Conservation (phyloP, 1,140 invertebrate genomes). For the Tetranychus cinnabarinus region DNA sequence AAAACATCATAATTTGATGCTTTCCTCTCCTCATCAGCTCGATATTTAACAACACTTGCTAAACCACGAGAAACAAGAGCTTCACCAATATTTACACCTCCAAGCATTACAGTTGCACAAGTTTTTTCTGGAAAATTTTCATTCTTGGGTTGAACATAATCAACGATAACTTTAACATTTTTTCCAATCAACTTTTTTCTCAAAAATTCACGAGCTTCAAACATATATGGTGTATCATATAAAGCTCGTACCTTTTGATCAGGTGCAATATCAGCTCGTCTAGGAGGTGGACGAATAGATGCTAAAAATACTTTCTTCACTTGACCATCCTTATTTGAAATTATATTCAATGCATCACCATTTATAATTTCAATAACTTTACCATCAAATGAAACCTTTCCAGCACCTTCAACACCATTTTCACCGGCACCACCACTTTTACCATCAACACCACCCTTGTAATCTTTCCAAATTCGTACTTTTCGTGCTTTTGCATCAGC, state of each 20-base stretch:
- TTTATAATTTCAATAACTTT: constrained; percentile 78
- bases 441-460: constrained; percentile 15
- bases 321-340: constrained; percentile 40
- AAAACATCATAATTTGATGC: constrained; percentile 80
- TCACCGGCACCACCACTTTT: background rate
- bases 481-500: constrained; percentile 63
- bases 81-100: constrained; percentile 61
- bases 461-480: constrained; percentile 69
- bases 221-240: constrained; percentile 95
- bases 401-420: constrained; percentile 28
- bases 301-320: constrained; percentile 83
- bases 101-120: constrained; percentile 58
- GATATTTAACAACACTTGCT: constrained; percentile 71
- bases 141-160: constrained; percentile 84
- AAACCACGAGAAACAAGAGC: constrained; percentile 73
- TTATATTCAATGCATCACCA: constrained; percentile 72
- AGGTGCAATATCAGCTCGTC: background rate
- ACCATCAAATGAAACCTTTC: constrained; percentile 51
- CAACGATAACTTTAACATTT: constrained; percentile 65
- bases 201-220: constrained; percentile 86
- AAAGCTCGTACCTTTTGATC: constrained; percentile 41
- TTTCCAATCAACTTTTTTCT: constrained; percentile 90
- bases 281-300: constrained; percentile 54
- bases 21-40: constrained; percentile 84
- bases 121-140: constrained; percentile 83